Base-by-base conservation (phyloP, 2,888 invertebrate species). In the Ornithoptera alexandrae region DNA sequence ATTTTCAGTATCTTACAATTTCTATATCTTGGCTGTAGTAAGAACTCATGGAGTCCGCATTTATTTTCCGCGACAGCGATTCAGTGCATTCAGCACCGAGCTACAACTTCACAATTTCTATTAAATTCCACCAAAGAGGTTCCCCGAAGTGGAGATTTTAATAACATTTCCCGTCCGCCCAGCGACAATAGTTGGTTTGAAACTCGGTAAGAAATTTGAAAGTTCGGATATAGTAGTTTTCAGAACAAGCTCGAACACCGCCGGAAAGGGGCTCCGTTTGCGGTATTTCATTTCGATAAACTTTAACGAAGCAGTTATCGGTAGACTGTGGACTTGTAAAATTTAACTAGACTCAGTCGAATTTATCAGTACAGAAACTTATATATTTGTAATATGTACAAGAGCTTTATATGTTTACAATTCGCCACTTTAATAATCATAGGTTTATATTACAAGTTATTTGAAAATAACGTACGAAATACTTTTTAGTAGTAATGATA, bases 51-150 rank as follows among this genome's bases (percentile, higher is more conserved):
- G 36, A 30, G 22, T 59, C 20, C 60, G 50, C 17, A 24, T 64
- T 64, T 64, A 39, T 53, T 60, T 68, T 68, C 50, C 50, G 42
- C 39, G 60, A 64, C 20, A 15, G 24, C 15, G 39, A 36, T 63
- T 64, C 42, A 24, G 22, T 64, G 22, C 59, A 24, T 63, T 22
- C 22, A 22, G 57, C 58, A 68, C 58, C 20, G 57, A 18, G 64
- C 68, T 59, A 22, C 65, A 62, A 66, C 30, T 65, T 69, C 65
- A n/a, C 69, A 65, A 59, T 69, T 69, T 69, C 60, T 39, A 65
- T 69, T 60, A 64, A 64, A 30, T 68, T n/a, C 42, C 17, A 20
- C 58, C 50, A 50, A 50, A 18, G 58, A 68, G 30, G 56, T 20
- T 59, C 58, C 63, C 68, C 50, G 39, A 63, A 36, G 22, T 36